These are phyloP conservation scores for Romanomermis culicivorax DNA, from an alignment of 2,888 invertebrate species.

Conservation along the genomic window DNA sequence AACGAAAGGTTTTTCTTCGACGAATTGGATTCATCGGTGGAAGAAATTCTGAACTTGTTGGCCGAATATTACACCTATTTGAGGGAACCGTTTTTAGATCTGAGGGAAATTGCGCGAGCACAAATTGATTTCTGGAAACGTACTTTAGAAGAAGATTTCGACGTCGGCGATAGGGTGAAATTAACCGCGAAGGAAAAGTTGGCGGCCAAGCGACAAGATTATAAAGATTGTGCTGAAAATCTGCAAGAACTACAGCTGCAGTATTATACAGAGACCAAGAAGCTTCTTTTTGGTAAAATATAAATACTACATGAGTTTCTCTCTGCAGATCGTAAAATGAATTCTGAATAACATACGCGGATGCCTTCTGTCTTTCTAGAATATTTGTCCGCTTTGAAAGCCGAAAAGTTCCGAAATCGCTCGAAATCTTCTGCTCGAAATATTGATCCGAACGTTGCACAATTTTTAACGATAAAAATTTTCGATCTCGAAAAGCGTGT, in stretches of 20 bases:
- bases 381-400: too few relatives aligned
- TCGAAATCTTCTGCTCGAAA: too few relatives aligned
- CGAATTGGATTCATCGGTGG: not conserved
- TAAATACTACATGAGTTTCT: too few relatives aligned
- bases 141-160: not conserved
- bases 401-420: too few relatives aligned
- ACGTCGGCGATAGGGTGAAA: not conserved
- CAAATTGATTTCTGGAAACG: not conserved
- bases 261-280: not conserved
- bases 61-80: conserved; percentile 4
- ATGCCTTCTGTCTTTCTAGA: too few relatives aligned
- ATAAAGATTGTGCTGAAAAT: not conserved
- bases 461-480: too few relatives aligned
- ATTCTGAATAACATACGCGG: too few relatives aligned
- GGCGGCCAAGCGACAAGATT: not conserved
- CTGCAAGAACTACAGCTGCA: not conserved
- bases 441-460: too few relatives aligned
- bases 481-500: not conserved
- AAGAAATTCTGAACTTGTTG: not conserved
- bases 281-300: too few relatives aligned
- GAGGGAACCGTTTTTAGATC: conserved; percentile 8
- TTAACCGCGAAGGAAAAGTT: not conserved
- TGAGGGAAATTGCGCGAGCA: conserved; percentile 7
- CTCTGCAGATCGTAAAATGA: too few relatives aligned
- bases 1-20: not conserved